Evolutionary conservation across 2,113 vertebrate species (phyloP).

Genomic region (Poicephalus gulielmi): DNA sequence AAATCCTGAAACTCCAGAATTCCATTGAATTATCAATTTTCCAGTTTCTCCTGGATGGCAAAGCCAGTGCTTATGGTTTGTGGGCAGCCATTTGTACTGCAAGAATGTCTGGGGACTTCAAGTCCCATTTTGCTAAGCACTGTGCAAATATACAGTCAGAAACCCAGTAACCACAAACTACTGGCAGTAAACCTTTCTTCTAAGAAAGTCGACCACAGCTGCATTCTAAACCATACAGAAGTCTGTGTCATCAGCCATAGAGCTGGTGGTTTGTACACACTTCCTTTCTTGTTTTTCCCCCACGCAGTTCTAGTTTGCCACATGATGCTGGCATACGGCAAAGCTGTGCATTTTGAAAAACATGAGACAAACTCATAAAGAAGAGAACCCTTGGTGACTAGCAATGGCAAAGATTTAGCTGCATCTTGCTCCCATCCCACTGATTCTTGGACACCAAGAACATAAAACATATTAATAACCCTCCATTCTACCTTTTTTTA

Average conservation of each 20-base stretch:
- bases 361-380: neutral
- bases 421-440: neutral
- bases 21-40: neutral
- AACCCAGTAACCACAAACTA: neutral
- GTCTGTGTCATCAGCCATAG: neutral
- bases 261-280: neutral
- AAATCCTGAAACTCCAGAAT: neutral
- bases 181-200: neutral
- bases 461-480: neutral
- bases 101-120: neutral
- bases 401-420: neutral
- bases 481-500: neutral
- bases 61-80: neutral
- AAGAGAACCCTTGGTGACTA: neutral
- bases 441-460: neutral
- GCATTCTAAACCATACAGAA: neutral
- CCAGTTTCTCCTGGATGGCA: neutral
- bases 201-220: conserved; percentile 43
- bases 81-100: neutral
- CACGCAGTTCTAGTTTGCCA: neutral
- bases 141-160: neutral
- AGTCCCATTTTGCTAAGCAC: neutral
- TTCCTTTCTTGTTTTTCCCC: conserved; percentile 20
- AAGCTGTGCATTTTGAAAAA: neutral
- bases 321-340: neutral